phyloP scores from a whole-genome alignment of 1,140 invertebrate species.

The Sarcophaga peregrina region DNA sequence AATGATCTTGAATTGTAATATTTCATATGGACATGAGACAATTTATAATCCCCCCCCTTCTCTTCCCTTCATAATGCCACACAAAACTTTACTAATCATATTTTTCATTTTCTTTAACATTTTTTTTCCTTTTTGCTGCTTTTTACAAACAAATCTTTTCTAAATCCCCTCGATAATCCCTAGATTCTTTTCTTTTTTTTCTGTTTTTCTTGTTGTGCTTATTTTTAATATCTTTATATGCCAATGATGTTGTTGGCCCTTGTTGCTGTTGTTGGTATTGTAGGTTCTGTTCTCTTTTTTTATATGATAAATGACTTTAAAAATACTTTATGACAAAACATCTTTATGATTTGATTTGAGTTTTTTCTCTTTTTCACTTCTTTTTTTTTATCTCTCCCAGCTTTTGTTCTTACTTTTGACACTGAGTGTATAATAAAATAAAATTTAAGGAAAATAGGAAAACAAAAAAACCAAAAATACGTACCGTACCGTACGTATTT shows the following conservation, averaged over 20 bases:
- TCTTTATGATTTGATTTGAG: background rate
- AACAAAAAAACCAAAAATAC: background rate
- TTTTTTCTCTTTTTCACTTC: background rate
- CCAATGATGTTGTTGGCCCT: too few species aligned
- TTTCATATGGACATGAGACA: background rate
- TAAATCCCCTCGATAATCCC: conserved; percentile 2
- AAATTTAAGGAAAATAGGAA: background rate
- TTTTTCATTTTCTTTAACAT: too few species aligned
- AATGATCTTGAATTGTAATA: too few species aligned
- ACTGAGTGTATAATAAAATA: background rate
- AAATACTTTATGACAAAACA: conserved; percentile 16
- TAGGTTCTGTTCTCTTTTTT: background rate
- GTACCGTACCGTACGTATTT: background rate
- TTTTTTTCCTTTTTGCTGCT: too few species aligned
- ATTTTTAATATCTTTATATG: background rate
- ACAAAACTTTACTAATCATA: too few species aligned
- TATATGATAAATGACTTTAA: conserved; percentile 8
- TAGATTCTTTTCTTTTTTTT: background rate
- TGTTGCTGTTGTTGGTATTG: too few species aligned
- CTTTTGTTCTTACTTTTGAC: background rate
- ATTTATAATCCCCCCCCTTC: background rate
- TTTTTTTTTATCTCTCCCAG: too few species aligned
- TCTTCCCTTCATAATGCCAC: too few species aligned
- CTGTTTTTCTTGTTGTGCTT: background rate
- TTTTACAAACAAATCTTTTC: background rate